Conservation (phyloP, 2,888 invertebrate genomes). For the Cyaniris semiargus region DNA sequence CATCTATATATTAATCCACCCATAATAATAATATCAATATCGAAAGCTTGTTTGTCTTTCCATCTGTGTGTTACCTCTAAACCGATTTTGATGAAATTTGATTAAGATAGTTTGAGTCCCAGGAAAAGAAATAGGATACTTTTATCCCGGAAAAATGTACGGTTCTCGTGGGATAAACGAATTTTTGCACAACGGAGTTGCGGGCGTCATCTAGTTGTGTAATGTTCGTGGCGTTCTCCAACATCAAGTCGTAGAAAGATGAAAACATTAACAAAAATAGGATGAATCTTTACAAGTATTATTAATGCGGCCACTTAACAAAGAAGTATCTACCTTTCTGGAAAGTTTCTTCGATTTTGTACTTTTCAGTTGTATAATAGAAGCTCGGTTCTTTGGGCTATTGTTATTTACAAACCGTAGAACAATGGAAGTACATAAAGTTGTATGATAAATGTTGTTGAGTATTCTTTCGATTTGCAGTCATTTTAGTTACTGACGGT, state of each 20-base stretch:
- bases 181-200: no score
- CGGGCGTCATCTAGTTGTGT: no score
- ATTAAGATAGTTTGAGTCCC: no score
- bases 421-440: not conserved
- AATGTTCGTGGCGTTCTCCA: no score
- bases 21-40: no score
- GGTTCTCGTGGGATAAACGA: no score
- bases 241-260: not conserved
- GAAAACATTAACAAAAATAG: not conserved
- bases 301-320: constrained; percentile 5
- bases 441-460: not conserved
- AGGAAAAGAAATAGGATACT: no score
- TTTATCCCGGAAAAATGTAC: no score
- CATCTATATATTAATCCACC: no score
- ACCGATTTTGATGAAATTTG: no score
- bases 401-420: constrained; percentile 23
- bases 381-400: constrained; percentile 8
- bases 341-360: constrained; percentile 21
- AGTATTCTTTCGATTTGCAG: not conserved
- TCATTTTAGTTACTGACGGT: not conserved
- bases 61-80: no score
- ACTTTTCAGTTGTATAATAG: constrained; percentile 24
- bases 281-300: constrained; percentile 1
- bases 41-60: no score
- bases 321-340: constrained; percentile 2